Conservation (phyloP, 2,113 vertebrate genomes). For the Smithornis capensis region DNA sequence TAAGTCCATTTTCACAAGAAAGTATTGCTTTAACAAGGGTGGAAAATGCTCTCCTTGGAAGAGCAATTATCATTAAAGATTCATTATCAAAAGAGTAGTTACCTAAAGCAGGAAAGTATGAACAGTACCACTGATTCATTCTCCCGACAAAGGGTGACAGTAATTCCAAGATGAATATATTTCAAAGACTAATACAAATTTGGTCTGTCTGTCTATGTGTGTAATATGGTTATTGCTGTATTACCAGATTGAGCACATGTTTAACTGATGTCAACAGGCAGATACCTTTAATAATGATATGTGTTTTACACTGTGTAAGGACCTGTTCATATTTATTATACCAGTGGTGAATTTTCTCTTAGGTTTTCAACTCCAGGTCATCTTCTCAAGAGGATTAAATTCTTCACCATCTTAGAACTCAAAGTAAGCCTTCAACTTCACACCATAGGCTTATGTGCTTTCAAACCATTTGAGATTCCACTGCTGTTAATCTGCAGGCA, state of each 20-base stretch:
- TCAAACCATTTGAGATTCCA: not conserved
- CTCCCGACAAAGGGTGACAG: slow-evolving; percentile 23
- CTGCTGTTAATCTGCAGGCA: not conserved
- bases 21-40: slow-evolving; percentile 74
- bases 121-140: slow-evolving; percentile 21
- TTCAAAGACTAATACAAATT: slow-evolving; percentile 34
- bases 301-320: not conserved
- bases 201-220: slow-evolving; percentile 36
- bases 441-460: not conserved
- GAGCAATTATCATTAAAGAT: slow-evolving; percentile 73
- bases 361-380: not conserved
- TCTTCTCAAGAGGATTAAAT: not conserved
- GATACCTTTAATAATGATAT: not conserved
- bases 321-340: not conserved
- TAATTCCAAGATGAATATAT: slow-evolving; percentile 58
- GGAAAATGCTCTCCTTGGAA: slow-evolving; percentile 69
- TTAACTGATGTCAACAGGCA: not conserved
- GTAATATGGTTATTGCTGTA: not conserved
- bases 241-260: slow-evolving; percentile 1
- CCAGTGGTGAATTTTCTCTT: not conserved
- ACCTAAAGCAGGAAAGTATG: slow-evolving; percentile 70
- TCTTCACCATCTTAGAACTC: not conserved
- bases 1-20: slow-evolving; percentile 72
- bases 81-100: slow-evolving; percentile 72
- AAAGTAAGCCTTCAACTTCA: not conserved